Conservation (phyloP, 1,140 invertebrate species). For the Lanistes nyassanus region DNA sequence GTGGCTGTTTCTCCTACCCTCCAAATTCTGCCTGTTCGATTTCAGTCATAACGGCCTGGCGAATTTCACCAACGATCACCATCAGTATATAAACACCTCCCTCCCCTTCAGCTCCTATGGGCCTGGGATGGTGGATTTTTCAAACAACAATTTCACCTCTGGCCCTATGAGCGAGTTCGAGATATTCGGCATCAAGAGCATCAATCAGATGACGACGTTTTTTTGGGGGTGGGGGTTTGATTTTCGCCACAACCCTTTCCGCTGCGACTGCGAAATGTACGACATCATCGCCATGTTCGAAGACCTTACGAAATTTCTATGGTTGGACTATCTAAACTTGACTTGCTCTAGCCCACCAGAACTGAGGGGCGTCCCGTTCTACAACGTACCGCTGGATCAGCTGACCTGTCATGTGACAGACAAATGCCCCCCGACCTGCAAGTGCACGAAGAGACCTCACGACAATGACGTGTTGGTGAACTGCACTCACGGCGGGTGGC, state of each 20-base stretch:
- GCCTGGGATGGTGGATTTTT: neutral
- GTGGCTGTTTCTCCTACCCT: neutral
- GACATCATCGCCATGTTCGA: neutral
- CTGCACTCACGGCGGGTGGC: neutral
- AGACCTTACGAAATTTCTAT: neutral
- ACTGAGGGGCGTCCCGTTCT: neutral
- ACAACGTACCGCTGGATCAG: neutral
- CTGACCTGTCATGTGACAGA: neutral
- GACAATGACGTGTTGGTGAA: neutral
- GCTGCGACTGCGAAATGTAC: neutral
- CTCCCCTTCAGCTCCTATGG: neutral
- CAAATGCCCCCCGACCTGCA: neutral
- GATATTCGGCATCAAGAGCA: neutral
- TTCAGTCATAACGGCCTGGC: neutral
- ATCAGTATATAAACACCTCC: neutral
- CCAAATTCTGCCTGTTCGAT: neutral
- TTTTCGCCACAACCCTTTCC: conserved; percentile 11
- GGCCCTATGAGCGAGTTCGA: neutral
- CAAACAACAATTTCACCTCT: neutral
- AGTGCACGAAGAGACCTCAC: neutral
- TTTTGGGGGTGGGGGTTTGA: neutral
- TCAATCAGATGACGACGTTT: neutral
- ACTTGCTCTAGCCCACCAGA: neutral
- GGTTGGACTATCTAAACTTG: neutral
- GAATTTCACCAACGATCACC: neutral